Percentiles rank a stretch among this genome's conserved stretches.
Conservation (phyloP, 1,140 invertebrate genomes). For the Dendroctonus valens region DNA sequence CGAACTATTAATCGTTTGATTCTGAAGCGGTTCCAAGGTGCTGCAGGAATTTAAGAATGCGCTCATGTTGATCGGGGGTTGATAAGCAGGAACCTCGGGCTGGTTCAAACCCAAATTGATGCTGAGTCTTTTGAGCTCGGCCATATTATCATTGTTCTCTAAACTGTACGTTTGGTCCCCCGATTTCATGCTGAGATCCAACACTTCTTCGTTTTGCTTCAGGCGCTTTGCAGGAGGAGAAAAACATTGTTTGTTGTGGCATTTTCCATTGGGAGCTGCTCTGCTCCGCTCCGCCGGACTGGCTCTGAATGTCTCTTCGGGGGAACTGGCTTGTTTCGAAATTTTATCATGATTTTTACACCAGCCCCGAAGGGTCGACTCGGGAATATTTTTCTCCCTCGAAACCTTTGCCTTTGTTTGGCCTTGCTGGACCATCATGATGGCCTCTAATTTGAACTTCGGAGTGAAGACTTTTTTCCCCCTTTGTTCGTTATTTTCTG, state of each 20-base stretch:
- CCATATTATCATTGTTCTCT: conserved; percentile 42
- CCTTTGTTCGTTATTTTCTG: too few species aligned
- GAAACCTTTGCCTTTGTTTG: too few species aligned
- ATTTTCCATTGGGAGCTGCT: background rate
- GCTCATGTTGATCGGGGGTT: conserved; percentile 36
- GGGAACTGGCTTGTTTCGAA: conserved; percentile 61
- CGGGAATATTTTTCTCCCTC: too few species aligned
- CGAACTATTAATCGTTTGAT: conserved; percentile 17
- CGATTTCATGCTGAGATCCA: conserved; percentile 48
- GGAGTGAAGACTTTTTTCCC: too few species aligned
- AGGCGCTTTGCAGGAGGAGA: conserved; percentile 47
- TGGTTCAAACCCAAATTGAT: conserved; percentile 46
- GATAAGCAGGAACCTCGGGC: conserved; percentile 45
- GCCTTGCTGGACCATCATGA: too few species aligned
- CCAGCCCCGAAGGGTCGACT: conserved; percentile 79
- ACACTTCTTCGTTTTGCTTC: conserved; percentile 49
- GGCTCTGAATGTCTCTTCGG: background rate
- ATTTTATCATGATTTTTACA: conserved; percentile 81
- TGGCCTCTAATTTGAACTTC: too few species aligned
- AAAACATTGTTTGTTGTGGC: conserved; percentile 53
- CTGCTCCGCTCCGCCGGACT: background rate
- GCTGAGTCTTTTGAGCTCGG: conserved; percentile 45
- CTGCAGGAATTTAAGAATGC: conserved; percentile 7
- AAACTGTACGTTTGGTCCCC: background rate
- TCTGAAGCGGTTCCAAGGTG: conserved; percentile 10